Evolutionary conservation across 2,113 vertebrate genomes (phyloP), one percentile per base, ranked within the genome.

Genomic region (Lepus timidus): DNA sequence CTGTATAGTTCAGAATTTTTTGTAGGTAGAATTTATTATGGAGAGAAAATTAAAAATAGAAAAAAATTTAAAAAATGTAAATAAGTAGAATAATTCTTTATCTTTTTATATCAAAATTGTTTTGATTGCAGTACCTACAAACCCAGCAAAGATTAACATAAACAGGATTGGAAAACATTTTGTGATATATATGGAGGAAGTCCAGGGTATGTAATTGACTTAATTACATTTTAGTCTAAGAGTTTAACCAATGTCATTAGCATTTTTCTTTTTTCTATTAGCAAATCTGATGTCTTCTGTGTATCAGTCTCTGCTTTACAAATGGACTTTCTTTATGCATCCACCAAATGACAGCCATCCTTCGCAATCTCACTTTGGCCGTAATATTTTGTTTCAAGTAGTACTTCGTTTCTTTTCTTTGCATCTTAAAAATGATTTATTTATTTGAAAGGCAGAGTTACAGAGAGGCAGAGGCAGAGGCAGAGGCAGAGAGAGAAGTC

Each of bases 1-100:
- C 6, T 0, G 13, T 58, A 85, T 44, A 51, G 39, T n/a, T 33
- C 44, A 85, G n/a, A 85, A 93, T 64, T 96, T 85, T 67, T 82
- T n/a, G 23, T 44, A 68, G 36, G 8, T 36, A 31, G 39, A 44
- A 44, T 44, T 44, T 44, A 44, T 44, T 44, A 44, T 82, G 23
- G 36, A 65, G 36, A 86, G 62, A 89, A 44, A 16, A 89, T 81
- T 97, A 78, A 78, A 86, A 73, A 44, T 3, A 76, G 29, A 3
- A 16, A 78, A 78, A 86, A 73, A 44, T 3, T 71, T 19, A 3
- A 16, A n/a, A 51, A 78, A 29, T 0, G 2, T 25, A 65, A 74
- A 88, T 67, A 85, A 88, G 80, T 67, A 61, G 58, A 78, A 75
- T 3, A 65, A 36, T 75, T 75, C 0, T 7, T 87, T 9, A 14